Evolutionary conservation across 2,888 invertebrate species (phyloP), one percentile per base, ranked within the genome.

Genomic region (Coelinius sp.): DNA sequence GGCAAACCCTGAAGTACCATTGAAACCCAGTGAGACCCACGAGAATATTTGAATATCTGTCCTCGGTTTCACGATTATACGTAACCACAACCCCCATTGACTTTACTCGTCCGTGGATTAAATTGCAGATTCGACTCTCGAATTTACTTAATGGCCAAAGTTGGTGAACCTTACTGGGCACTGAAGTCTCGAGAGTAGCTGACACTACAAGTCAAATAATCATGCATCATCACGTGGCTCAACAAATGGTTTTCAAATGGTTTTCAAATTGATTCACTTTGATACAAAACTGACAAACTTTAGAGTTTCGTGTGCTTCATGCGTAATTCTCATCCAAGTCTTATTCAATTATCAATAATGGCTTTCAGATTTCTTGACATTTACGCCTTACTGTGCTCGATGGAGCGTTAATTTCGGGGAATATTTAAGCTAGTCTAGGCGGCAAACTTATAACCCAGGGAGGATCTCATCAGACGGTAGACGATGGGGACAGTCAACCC

Each of bases 61-160:
- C 77, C n/a, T 75, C 73, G 74, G 70, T 65, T 68, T 44, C 71
- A 52, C 76, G 78, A 78, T 77, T 78, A 78, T 78, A 78, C 77
- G 78, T 76, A 76, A 77, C 78, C 78, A 68, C 78, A 76, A 71
- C 49, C 68, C 49, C 71, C 76, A 75, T 73, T 76, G 78, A 76
- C 78, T 77, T 75, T 75, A 65, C 73, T 68, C 70, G 70, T 67
- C 52, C 63, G 63, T 63, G 73, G 70, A 77, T 77, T 76, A 75
- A 77, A 78, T 78, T 76, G 77, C 75, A 74, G 76, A 78, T 76
- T 76, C 74, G 72, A 74, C 73, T 75, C 53, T 68, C 71, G 64
- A 72, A 76, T 79, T 77, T 76, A 73, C 77, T 68, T 74, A 76
- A 78, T 75, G 74, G 73, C 73, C 46, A 76, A 78, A 78, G 71